phyloP scores from a whole-genome alignment of 2,113 vertebrate genomes.

The Zapornia atra region DNA sequence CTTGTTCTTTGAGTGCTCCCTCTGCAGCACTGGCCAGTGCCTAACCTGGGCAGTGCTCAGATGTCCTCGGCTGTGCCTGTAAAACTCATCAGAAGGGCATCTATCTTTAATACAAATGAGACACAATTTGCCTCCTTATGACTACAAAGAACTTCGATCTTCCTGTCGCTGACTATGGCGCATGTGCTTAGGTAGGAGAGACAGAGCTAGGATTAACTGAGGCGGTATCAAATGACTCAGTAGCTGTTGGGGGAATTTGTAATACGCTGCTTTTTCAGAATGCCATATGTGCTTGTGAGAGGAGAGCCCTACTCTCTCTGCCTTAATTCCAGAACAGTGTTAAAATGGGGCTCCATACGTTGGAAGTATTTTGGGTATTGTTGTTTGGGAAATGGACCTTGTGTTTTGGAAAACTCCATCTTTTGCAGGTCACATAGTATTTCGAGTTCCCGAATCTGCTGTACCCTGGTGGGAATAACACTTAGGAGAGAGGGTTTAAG shows the following conservation, averaged over 20 bases:
- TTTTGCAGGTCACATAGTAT: background rate
- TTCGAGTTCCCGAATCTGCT: background rate
- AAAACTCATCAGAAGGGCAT: background rate
- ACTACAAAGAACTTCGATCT: background rate
- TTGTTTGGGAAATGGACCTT: background rate
- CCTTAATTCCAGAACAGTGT: background rate
- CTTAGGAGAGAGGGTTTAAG: accelerated
- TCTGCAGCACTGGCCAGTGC: background rate
- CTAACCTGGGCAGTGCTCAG: background rate
- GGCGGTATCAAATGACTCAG: background rate
- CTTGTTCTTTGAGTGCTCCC: background rate
- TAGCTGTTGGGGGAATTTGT: background rate
- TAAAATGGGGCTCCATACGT: background rate
- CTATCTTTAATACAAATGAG: background rate
- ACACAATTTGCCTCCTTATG: background rate
- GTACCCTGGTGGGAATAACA: background rate
- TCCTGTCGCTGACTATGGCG: accelerated
- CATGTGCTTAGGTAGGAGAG: background rate
- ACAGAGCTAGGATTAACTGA: background rate
- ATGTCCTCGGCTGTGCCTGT: background rate
- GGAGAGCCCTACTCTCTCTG: background rate
- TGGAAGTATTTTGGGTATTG: background rate
- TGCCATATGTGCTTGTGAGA: background rate
- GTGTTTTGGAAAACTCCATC: background rate
- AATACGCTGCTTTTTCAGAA: background rate